A percentile compares a stretch with the other conserved stretches of the same genome.
These are phyloP conservation scores for Drosophila prostipennis DNA, from an alignment of 2,888 invertebrate genomes.

Conservation along the genomic window DNA sequence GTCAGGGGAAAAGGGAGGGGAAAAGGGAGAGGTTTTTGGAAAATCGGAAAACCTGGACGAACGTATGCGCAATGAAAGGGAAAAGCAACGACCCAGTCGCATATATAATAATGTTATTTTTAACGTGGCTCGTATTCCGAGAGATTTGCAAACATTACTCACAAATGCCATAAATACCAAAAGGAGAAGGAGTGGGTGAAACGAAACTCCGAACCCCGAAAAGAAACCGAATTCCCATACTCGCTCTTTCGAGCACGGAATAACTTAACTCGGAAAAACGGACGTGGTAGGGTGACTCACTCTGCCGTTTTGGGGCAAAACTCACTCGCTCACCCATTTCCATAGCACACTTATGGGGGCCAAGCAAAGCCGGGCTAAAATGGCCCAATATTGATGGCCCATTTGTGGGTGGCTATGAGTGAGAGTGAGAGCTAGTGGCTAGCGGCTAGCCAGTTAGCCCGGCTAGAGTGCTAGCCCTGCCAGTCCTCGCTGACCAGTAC, in stretches of 20 bases:
- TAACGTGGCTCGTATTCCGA: slow-evolving; percentile 46
- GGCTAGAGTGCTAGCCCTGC: slow-evolving; percentile 41
- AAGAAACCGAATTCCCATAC: slow-evolving; percentile 33
- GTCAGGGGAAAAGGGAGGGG: slow-evolving; percentile 46
- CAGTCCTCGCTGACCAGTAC: slow-evolving; percentile 78
- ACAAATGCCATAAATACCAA: slow-evolving; percentile 65
- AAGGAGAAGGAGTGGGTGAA: slow-evolving; percentile 12
- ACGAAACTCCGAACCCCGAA: not conserved
- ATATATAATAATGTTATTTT: slow-evolving; percentile 57
- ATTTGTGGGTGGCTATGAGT: slow-evolving; percentile 6
- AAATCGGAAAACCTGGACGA: not conserved
- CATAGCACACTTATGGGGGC: slow-evolving; percentile 74
- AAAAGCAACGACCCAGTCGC: slow-evolving; percentile 27
- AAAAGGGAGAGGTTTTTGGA: not conserved
- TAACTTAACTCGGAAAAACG: slow-evolving; percentile 47
- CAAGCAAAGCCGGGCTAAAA: slow-evolving; percentile 41
- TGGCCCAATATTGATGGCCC: slow-evolving; percentile 41
- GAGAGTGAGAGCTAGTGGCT: slow-evolving; percentile 45
- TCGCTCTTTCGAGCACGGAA: slow-evolving; percentile 37
- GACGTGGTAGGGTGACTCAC: slow-evolving; percentile 64
- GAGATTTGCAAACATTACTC: slow-evolving; percentile 70
- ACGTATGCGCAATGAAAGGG: slow-evolving; percentile 26
- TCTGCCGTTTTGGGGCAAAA: slow-evolving; percentile 1
- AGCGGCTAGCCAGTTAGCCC: slow-evolving; percentile 47
- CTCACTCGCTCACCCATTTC: slow-evolving; percentile 15